phyloP scores from a whole-genome alignment of 2,113 vertebrate genomes.

The Tautogolabrus adspersus region DNA sequence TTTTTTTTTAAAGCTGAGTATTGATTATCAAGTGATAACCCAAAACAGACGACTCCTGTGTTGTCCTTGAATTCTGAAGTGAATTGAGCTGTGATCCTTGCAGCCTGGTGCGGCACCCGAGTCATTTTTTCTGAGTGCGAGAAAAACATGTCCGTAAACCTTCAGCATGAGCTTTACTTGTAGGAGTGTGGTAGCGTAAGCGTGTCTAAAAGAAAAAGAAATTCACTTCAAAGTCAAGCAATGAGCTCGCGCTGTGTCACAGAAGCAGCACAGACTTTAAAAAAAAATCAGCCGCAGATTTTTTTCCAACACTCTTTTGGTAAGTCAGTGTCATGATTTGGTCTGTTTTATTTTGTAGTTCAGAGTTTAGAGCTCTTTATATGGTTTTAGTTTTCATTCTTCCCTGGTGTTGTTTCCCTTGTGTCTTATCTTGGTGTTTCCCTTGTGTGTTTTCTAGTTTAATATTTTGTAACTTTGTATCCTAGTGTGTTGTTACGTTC shows the following conservation, averaged over 20 bases:
- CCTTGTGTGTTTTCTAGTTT: no score
- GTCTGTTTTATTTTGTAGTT: no score
- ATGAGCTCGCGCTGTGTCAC: slow-evolving; percentile 51
- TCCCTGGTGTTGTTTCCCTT: no score
- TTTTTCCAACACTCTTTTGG: slow-evolving; percentile 34
- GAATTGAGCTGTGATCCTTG: slow-evolving; percentile 6
- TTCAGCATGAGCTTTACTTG: slow-evolving; percentile 38
- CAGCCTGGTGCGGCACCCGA: slow-evolving; percentile 12
- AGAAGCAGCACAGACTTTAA: slow-evolving; percentile 31
- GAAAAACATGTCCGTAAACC: slow-evolving; percentile 42
- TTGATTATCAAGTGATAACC: slow-evolving; percentile 9
- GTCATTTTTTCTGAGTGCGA: slow-evolving; percentile 44
- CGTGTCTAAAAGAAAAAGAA: slow-evolving; percentile 42
- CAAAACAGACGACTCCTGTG: background rate
- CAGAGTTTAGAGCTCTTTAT: no score
- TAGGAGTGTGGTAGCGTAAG: slow-evolving; percentile 34
- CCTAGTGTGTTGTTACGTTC: no score
- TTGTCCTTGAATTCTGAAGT: slow-evolving; percentile 24
- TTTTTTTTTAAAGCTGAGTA: background rate
- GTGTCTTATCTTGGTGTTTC: no score
- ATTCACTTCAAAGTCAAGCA: slow-evolving; percentile 43
- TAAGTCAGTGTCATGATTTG: slow-evolving; percentile 48
- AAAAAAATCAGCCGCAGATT: slow-evolving; percentile 27
- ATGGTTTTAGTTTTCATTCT: no score
- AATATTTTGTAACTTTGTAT: no score